Conservation (phyloP, 2,888 invertebrate genomes). For the Deilephila elpenor region DNA sequence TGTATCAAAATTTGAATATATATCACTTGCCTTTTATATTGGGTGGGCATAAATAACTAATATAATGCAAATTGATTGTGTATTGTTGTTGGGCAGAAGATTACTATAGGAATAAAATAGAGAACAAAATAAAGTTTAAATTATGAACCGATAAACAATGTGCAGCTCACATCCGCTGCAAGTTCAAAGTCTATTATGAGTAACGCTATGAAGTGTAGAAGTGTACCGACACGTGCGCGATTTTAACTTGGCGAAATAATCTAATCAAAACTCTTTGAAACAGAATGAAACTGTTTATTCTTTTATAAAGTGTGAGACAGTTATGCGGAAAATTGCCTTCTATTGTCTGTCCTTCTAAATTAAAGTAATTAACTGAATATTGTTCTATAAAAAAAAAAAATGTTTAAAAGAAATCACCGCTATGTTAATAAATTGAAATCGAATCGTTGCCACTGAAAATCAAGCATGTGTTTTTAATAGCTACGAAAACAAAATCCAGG, state of each 20-base stretch:
- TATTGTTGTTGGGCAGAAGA: background rate
- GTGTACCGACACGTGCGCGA: constrained; percentile 55
- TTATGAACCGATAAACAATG: background rate
- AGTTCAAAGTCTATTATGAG: background rate
- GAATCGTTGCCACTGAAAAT: background rate
- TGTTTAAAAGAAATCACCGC: background rate
- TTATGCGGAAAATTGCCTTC: background rate
- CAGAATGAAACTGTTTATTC: constrained; percentile 48
- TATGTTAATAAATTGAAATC: background rate
- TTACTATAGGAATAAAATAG: background rate
- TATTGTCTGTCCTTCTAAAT: background rate
- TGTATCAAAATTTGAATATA: constrained; percentile 28
- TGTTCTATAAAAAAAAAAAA: background rate
- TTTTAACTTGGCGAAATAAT: constrained; percentile 53
- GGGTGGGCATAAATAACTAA: background rate
- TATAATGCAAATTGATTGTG: background rate
- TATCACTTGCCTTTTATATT: background rate
- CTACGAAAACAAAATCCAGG: background rate
- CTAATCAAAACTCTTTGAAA: constrained; percentile 56
- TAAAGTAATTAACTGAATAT: constrained; percentile 14
- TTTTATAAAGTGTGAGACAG: background rate
- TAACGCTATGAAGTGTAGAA: constrained; percentile 47
- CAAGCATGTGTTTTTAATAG: background rate
- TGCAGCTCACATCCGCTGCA: background rate
- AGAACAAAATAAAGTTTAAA: background rate